Conservation (phyloP, 2,113 vertebrate genomes). For the Archocentrus centrarchus region DNA sequence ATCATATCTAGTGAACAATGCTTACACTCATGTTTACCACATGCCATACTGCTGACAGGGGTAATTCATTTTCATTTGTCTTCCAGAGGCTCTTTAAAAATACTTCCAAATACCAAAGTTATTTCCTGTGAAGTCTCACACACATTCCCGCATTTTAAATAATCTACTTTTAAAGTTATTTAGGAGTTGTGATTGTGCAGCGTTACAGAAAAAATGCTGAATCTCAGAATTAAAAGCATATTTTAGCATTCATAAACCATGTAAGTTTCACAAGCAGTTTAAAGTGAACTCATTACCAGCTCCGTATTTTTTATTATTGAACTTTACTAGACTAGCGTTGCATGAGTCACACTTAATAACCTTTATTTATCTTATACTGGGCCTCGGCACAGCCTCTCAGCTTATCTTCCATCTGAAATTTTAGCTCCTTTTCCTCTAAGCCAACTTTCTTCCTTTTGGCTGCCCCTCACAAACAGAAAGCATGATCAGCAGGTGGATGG, state of each 20-base stretch:
- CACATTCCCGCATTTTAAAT: conserved; percentile 21
- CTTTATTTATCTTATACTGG: not conserved
- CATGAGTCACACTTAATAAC: conserved; percentile 1
- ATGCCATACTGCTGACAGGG: not conserved
- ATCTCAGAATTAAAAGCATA: conserved; percentile 2
- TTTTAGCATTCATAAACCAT: not conserved
- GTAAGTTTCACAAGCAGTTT: conserved; percentile 1
- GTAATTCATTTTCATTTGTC: conserved; percentile 1
- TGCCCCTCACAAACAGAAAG: not conserved
- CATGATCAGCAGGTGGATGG: not conserved
- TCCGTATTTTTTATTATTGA: conserved; percentile 8
- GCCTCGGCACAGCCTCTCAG: not conserved
- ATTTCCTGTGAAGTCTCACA: conserved; percentile 2
- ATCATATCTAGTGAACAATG: conserved; percentile 7
- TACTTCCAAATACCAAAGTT: conserved; percentile 2
- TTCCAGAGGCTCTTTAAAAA: conserved; percentile 1
- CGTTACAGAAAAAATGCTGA: conserved; percentile 4
- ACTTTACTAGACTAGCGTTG: conserved; percentile 7
- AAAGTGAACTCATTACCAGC: not conserved
- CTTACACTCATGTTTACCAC: not conserved
- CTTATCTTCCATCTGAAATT: not conserved
- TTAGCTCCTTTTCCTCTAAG: not conserved
- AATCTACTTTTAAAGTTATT: conserved; percentile 18
- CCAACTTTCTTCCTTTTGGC: not conserved
- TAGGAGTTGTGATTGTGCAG: conserved; percentile 5